Evolutionary conservation across 1,140 invertebrate genomes (phyloP).

Genomic region (Apis cerana): DNA sequence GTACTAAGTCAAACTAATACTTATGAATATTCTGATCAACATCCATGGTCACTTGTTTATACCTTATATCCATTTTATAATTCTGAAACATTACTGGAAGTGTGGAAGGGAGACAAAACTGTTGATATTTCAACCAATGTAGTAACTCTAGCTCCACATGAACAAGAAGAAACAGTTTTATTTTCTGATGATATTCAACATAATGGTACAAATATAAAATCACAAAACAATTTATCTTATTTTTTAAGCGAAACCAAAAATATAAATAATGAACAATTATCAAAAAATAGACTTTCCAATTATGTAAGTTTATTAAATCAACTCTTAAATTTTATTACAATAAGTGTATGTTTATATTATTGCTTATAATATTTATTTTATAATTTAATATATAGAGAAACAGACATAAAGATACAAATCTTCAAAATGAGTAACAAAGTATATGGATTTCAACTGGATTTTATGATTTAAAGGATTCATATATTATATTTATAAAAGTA

Average conservation of each 20-base stretch:
- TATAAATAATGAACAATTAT: slow-evolving; percentile 23
- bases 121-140: slow-evolving; percentile 28
- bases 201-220: slow-evolving; percentile 8
- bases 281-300: slow-evolving; percentile 28
- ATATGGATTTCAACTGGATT: not conserved
- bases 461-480: not conserved
- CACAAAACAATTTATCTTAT: slow-evolving; percentile 19
- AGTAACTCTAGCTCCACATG: not conserved
- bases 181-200: not conserved
- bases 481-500: not conserved
- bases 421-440: slow-evolving; percentile 27
- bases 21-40: slow-evolving; percentile 46
- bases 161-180: slow-evolving; percentile 1
- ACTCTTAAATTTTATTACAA: not conserved
- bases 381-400: slow-evolving; percentile 44
- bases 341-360: not conserved
- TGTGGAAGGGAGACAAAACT: slow-evolving; percentile 43
- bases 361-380: slow-evolving; percentile 2
- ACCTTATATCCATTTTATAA: slow-evolving; percentile 54
- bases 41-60: slow-evolving; percentile 53
- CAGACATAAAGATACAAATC: slow-evolving; percentile 24
- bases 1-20: slow-evolving; percentile 37
- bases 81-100: slow-evolving; percentile 49
- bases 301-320: slow-evolving; percentile 40
- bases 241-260: slow-evolving; percentile 22